Evolutionary conservation across 1,140 invertebrate species (phyloP), one percentile per base, ranked within the genome.

Genomic region (Zaprionus kolodkinae): DNA sequence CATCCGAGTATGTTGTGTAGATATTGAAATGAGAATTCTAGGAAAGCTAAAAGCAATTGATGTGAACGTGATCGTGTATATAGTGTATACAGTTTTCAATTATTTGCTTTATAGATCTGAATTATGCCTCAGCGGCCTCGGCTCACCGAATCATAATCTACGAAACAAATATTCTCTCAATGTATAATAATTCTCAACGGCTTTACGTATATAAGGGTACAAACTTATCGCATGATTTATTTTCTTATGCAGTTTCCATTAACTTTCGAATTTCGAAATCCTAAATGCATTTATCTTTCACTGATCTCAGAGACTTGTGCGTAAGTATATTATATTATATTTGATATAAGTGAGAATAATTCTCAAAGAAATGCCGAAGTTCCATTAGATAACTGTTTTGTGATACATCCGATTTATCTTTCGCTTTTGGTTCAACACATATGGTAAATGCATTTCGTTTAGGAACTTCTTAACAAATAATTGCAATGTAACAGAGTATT

Each of bases 21-120:
- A 70, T 89, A 69, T 85, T 72, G 67, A 88, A 88, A 88, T 81
- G 66, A 88, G 70, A 79, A 72, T 54, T 81, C 86, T 88, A 88
- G 86, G 75, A 81, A 88, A 88, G 85, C 86, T 88, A 88, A 90
- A 88, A 88, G 85, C 85, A 90, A 81, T 88, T 88, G 68, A 50
- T 87, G 71, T 82, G 72, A 81, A 72, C 77, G 27, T 65, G 30
- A 62, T 68, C 60, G 55, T 77, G 63, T 87, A 40, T 86, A 48
- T 57, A 12, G 56, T 66, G 61, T 74, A 74, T 67, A 43, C 78
- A 83, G 74, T 56, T n/a, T 11, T 45, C 11, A 72, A 74, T 43
- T 61, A 67, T 68, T 77, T 72, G 59, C 59, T 66, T 73, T 52
- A 52, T 63, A 64, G 71, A 82, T 79, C 71, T 78, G 60, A 75